Evolutionary conservation across 2,797 vertebrate genomes (phyloP).

Genomic region (Trachops cirrhosus): DNA sequence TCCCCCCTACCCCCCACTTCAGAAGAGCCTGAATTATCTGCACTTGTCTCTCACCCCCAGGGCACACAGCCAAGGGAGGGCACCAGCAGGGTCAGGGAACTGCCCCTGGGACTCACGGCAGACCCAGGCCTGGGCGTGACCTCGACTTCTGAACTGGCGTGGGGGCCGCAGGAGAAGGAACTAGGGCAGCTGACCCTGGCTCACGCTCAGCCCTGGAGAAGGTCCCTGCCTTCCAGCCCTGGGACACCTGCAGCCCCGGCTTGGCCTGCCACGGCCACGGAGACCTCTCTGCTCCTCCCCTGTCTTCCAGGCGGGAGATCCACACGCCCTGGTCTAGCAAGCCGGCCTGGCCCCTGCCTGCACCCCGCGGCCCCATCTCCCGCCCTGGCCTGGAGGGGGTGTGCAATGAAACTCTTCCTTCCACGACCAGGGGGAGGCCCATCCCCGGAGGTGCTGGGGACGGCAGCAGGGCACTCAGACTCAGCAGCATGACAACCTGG

Average conservation of each 20-base stretch:
- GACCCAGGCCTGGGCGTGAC: background rate
- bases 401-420: conserved; percentile 33
- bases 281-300: background rate
- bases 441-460: background rate
- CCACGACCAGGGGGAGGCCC: background rate
- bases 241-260: background rate
- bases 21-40: background rate
- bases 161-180: background rate
- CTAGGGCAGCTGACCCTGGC: background rate
- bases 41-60: background rate
- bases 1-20: background rate
- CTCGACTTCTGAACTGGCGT: background rate
- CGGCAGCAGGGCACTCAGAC: background rate
- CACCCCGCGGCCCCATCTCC: background rate
- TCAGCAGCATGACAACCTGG: background rate
- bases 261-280: rapidly evolving
- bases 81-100: background rate
- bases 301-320: background rate
- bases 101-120: background rate
- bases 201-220: background rate
- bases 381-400: background rate
- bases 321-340: background rate
- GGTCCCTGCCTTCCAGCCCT: background rate
- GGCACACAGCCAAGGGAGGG: background rate
- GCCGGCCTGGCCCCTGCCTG: background rate